A percentile compares a stretch with the other conserved stretches of the same genome.
Conservation (phyloP, 2,888 invertebrate species). For the Drosophila subquinaria region DNA sequence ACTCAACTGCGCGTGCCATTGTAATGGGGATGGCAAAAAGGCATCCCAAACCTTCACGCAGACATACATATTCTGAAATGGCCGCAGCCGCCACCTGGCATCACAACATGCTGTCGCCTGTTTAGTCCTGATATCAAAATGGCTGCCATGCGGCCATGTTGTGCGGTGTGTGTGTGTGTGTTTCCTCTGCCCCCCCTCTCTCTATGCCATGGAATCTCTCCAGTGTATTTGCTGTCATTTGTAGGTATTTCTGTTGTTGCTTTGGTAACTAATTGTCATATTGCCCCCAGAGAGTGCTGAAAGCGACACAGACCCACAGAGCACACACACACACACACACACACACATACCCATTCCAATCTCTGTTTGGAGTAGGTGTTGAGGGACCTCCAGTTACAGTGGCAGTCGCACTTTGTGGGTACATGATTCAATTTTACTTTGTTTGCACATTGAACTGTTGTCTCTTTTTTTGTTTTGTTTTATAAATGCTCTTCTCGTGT, state of each 20-base stretch:
- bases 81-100: constrained; percentile 42
- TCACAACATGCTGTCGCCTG: constrained; percentile 46
- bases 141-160: constrained; percentile 72
- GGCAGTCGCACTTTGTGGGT: constrained; percentile 31
- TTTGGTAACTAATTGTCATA: constrained; percentile 79
- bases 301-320: constrained; percentile 53
- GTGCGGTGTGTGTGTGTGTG: constrained; percentile 39
- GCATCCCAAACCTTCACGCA: background rate
- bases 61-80: constrained; percentile 16
- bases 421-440: constrained; percentile 58
- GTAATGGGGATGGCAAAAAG: constrained; percentile 19
- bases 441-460: constrained; percentile 44
- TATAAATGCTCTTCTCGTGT: constrained; percentile 2
- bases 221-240: constrained; percentile 75
- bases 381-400: constrained; percentile 30
- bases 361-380: constrained; percentile 5
- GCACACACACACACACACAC: background rate
- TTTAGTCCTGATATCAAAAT: constrained; percentile 72
- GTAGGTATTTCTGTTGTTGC: constrained; percentile 80
- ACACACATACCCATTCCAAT: background rate
- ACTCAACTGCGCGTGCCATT: constrained; percentile 70
- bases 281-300: constrained; percentile 69
- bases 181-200: background rate
- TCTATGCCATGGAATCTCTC: constrained; percentile 39
- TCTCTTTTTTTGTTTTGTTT: constrained; percentile 9